phyloP scores from a whole-genome alignment of 2,113 vertebrate species.

The Sebastes fasciatus region DNA sequence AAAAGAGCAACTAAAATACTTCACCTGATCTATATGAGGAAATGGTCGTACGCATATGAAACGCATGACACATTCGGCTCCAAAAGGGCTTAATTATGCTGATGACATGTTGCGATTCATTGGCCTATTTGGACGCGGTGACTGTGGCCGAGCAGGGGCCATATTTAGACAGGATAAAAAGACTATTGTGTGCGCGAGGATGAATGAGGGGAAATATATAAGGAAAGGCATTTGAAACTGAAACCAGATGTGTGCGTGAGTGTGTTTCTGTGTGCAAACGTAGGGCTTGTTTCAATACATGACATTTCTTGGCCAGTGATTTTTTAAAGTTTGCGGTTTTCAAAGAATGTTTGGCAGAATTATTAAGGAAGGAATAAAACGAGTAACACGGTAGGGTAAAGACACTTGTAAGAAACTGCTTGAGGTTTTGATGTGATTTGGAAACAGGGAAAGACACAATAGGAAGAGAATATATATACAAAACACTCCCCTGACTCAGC shows the following conservation, averaged over 20 bases:
- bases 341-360: conserved; percentile 66
- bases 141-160: conserved; percentile 37
- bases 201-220: conserved; percentile 71
- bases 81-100: conserved; percentile 71
- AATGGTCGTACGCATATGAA: conserved; percentile 37
- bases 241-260: conserved; percentile 81
- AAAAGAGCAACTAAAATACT: conserved; percentile 54
- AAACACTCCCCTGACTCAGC: conserved; percentile 58
- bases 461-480: conserved; percentile 24
- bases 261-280: conserved; percentile 30
- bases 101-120: conserved; percentile 73
- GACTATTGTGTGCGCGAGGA: conserved; percentile 76
- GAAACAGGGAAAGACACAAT: neutral
- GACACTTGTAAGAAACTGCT: conserved; percentile 42
- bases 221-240: conserved; percentile 75
- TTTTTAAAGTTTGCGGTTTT: conserved; percentile 60
- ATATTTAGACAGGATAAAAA: conserved; percentile 75
- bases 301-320: conserved; percentile 47
- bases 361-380: conserved; percentile 64
- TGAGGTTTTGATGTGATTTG: conserved; percentile 43
- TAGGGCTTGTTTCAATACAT: conserved; percentile 40
- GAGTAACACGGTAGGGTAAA: conserved; percentile 50
- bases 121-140: conserved; percentile 63
- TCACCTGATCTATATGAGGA: conserved; percentile 45
- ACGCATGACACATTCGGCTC: conserved; percentile 55